Base-by-base conservation (phyloP, 1,140 invertebrate species). In the Scaptodrosophila lebanonensis region DNA sequence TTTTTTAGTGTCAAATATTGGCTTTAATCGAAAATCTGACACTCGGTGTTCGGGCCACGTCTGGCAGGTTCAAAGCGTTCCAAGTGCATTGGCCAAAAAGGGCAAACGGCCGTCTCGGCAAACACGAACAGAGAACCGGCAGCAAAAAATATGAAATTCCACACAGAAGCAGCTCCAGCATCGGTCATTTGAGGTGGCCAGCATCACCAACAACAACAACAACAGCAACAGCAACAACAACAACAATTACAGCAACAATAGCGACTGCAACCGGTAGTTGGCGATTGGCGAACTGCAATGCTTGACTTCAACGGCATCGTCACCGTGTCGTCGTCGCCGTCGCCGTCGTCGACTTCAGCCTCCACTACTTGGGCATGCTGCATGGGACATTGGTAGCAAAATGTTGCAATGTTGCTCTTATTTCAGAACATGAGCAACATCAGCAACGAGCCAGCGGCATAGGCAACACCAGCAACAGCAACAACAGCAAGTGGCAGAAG, bases 341-440 rank as follows among this genome's bases (percentile, higher is more conserved):
- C 45, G 42, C 36, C 49, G 39, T 62, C 56, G 60, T 69, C 69
- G 75, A 75, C 65, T 68, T 65, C 69, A 66, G 75, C 75, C 65
- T 70, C 63, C 71, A 71, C 53, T 76, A 3, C 61, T 50, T 82
- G 75, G 75, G 75, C 75, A 75, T n/a, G n/a, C n/a, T n/a, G n/a
- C n/a, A n/a, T n/a, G n/a, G n/a, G n/a, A n/a, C n/a, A n/a, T n/a
- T n/a, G n/a, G n/a, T n/a, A n/a, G n/a, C n/a, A n/a, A n/a, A n/a
- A 73, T 51, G 50, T 62, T 68, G 73, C 73, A 68, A 79, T 73
- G 73, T 79, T 79, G 75, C 75, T 79, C 75, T 79, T 79, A 73
- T 79, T 79, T 59, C 65, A 65, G 75, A 79, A 82, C 73, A 77
- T 68, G 73, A 79, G 56, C 75, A 66, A 49, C 47, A 33, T 9